Conservation (phyloP, 2,113 vertebrate genomes). For the Ariopsis seemanni region DNA sequence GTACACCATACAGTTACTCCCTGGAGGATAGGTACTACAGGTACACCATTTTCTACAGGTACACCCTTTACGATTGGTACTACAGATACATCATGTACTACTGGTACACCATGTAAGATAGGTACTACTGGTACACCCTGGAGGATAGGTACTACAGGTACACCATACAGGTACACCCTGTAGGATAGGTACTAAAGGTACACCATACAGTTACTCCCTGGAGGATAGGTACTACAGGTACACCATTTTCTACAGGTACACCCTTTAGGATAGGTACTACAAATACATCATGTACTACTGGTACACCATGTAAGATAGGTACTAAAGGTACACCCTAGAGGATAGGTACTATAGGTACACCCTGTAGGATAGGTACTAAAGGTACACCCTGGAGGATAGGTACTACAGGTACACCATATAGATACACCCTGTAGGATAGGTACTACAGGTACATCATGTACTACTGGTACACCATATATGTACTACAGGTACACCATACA, state of each 20-base stretch:
- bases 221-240: not conserved
- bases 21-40: not conserved
- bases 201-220: not conserved
- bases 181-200: not conserved
- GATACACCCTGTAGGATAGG: no score
- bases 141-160: not conserved
- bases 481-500: not conserved
- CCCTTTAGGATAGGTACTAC: not conserved
- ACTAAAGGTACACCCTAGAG: not conserved
- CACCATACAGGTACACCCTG: not conserved
- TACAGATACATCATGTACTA: not conserved
- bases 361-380: not conserved
- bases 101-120: not conserved
- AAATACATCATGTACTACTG: not conserved
- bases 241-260: not conserved
- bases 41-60: not conserved
- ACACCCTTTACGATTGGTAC: not conserved
- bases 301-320: not conserved
- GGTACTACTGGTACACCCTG: not conserved
- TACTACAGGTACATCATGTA: not conserved
- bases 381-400: not conserved
- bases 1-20: not conserved
- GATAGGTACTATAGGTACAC: not conserved
- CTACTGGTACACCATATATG: not conserved
- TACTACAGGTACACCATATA: no score